A percentile compares a stretch with the other conserved stretches of the same genome.
These are phyloP conservation scores for Stenotaenia linearis DNA, from an alignment of 2,888 invertebrate genomes.

Conservation along the genomic window DNA sequence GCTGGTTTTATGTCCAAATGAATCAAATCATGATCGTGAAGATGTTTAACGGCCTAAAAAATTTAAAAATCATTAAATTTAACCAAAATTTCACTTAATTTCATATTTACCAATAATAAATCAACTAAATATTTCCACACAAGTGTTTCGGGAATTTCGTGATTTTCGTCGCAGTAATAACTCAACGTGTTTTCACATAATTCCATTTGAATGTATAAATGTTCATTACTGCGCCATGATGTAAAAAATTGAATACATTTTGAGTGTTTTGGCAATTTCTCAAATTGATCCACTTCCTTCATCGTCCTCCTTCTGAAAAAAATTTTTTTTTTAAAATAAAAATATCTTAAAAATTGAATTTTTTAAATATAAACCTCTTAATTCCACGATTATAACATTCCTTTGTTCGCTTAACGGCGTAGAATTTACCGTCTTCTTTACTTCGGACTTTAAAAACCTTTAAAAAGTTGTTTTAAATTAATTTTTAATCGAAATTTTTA, in stretches of 20 bases:
- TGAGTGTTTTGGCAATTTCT: conserved; percentile 60
- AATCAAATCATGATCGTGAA: conserved; percentile 62
- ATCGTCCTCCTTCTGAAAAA: no score
- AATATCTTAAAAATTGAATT: not conserved
- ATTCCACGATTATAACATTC: conserved; percentile 56
- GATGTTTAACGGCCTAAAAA: conserved; percentile 61
- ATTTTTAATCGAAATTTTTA: no score
- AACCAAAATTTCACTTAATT: no score
- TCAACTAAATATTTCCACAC: conserved; percentile 65
- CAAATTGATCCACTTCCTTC: conserved; percentile 63
- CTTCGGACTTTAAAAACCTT: conserved; percentile 63
- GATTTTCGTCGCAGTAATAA: conserved; percentile 54
- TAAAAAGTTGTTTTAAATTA: no score
- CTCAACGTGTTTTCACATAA: conserved; percentile 60
- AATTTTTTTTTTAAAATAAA: no score
- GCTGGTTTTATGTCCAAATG: conserved; percentile 74
- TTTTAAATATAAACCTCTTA: conserved; percentile 50
- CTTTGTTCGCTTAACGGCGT: conserved; percentile 65
- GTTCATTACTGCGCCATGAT: conserved; percentile 68
- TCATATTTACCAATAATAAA: no score
- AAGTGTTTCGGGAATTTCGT: conserved; percentile 56
- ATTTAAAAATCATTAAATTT: no score
- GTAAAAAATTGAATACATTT: conserved; percentile 62
- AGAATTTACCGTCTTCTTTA: conserved; percentile 59
- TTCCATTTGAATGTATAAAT: conserved; percentile 65